Evolutionary conservation across 2,888 invertebrate genomes (phyloP).

Genomic region (Zygaena filipendulae): DNA sequence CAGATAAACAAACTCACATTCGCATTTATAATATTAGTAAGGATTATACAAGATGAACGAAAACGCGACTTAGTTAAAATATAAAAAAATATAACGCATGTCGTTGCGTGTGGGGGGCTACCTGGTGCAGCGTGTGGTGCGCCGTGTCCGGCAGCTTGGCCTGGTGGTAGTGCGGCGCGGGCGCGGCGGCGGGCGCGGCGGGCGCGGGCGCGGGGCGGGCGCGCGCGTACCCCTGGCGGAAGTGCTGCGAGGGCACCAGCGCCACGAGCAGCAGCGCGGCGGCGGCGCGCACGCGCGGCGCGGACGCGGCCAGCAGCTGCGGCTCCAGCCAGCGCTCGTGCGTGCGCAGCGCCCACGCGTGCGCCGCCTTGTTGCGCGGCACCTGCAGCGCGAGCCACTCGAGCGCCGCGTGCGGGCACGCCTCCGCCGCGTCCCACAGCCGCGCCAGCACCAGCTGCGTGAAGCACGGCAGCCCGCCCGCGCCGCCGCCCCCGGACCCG

Average conservation of each 20-base stretch:
- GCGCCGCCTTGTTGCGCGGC: constrained; percentile 89
- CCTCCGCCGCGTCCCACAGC: constrained; percentile 91
- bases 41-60: no score
- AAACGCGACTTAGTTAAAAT: no score
- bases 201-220: constrained; percentile 54
- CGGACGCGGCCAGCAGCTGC: constrained; percentile 85
- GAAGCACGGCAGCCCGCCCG: constrained; percentile 89
- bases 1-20: no score
- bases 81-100: no score
- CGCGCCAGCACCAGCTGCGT: constrained; percentile 88
- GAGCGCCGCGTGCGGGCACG: constrained; percentile 90
- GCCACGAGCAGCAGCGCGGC: constrained; percentile 91
- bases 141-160: constrained; percentile 57
- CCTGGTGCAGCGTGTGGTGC: constrained; percentile 66
- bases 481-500: constrained; percentile 32
- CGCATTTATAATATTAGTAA: no score
- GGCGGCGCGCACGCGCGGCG: constrained; percentile 86
- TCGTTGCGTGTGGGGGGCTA: no score
- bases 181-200: constrained; percentile 53
- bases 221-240: constrained; percentile 82
- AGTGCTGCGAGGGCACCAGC: constrained; percentile 90
- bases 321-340: constrained; percentile 92
- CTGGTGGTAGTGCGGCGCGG: constrained; percentile 44
- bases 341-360: constrained; percentile 92
- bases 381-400: constrained; percentile 91